Evolutionary conservation across 2,888 invertebrate species (phyloP).

Genomic region (Spisula solida): DNA sequence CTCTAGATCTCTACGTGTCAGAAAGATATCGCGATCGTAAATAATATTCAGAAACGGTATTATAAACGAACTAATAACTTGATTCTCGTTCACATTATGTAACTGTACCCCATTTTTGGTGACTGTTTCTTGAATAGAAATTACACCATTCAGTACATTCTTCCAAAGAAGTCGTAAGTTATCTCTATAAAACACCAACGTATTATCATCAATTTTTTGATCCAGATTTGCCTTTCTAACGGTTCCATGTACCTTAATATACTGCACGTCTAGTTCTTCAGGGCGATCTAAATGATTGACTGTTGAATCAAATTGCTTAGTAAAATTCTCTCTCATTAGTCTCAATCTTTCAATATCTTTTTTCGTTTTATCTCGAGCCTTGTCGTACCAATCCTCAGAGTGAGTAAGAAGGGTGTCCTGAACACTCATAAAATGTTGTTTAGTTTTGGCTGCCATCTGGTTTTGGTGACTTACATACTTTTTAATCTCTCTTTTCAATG

Average conservation of each 20-base stretch:
- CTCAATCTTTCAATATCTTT: background rate
- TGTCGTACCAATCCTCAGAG: conserved; percentile 15
- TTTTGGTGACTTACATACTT: background rate
- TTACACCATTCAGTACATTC: background rate
- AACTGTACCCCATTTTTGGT: conserved; percentile 16
- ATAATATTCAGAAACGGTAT: background rate
- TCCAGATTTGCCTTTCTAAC: conserved; percentile 7
- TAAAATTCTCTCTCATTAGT: conserved; percentile 1
- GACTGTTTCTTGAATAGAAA: conserved; percentile 25
- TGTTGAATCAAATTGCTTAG: conserved; percentile 31
- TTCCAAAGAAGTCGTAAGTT: conserved; percentile 20
- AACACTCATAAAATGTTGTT: conserved; percentile 34
- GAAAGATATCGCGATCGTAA: too few relatives aligned
- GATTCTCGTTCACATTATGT: conserved; percentile 9
- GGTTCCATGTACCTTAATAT: background rate
- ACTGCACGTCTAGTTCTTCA: background rate
- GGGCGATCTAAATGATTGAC: background rate
- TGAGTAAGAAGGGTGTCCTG: conserved; percentile 22
- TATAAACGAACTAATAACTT: background rate
- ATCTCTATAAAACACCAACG: conserved; percentile 7
- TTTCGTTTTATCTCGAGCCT: background rate
- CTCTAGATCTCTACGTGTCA: too few relatives aligned
- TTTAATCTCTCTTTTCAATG: conserved; percentile 20
- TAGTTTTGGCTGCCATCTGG: conserved; percentile 21
- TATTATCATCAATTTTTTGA: conserved; percentile 20